Evolutionary conservation across 2,797 vertebrate species (phyloP), one percentile per base, ranked within the genome.

Genomic region (Danio kyathit): DNA sequence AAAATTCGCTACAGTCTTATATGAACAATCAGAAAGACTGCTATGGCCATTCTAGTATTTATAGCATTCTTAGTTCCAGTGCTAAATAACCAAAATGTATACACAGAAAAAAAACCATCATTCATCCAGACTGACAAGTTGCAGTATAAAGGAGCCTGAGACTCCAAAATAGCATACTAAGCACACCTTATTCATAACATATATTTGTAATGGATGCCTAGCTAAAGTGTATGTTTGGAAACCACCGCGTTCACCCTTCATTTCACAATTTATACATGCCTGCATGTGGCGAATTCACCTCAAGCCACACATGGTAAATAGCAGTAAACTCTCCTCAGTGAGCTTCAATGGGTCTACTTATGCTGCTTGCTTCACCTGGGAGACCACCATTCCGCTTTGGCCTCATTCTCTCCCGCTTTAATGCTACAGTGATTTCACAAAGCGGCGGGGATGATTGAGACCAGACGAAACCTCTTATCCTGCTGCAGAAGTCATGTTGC

Each of bases 381-480:
- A 76, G 52, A 43, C 44, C 38, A 65, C 66, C 51, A 44, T 76
- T 72, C 79, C 71, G 64, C 74, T 76, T 75, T 73, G 61, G 74
- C 75, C 73, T 80, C 54, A 57, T 52, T 80, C 74, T 63, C 79
- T 43, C 48, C 73, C 21, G 52, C 59, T 80, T 72, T 72, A 76
- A 63, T 64, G 64, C 49, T 16, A 72, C 38, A n/a, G 57, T 59
- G 78, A 81, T 76, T 72, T 81, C 78, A 81, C 77, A 79, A 61
- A 41, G 16, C 21, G 9, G 29, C 9, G 19, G 51, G 60, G 51
- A 74, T 76, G 46, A 85, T 59, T 57, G 38, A 74, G 78, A 76
- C 60, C 56, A 72, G 38, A 5, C 16, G 43, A 84, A 76, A 21
- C 29, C 61, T 67, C 79, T 78, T 61, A 78, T 82, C 49, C 52